Evolutionary conservation across 2,888 invertebrate species (phyloP).

Genomic region (Suillia variegata): DNA sequence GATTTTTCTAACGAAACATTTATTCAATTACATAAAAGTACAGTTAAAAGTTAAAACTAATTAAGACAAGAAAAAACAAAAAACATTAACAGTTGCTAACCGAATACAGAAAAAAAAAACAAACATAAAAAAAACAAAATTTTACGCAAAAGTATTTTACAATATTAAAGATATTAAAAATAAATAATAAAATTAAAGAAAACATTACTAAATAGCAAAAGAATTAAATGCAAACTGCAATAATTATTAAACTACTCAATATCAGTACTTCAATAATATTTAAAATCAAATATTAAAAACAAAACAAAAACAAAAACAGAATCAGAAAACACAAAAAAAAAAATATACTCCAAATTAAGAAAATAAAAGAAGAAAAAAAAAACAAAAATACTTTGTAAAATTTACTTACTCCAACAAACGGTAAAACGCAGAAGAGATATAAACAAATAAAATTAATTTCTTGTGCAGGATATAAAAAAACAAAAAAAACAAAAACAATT

Average conservation of each 20-base stretch:
- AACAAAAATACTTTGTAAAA: constrained; percentile 36
- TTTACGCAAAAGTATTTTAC: constrained; percentile 1
- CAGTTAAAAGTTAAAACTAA: constrained; percentile 35
- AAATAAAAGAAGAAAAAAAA: constrained; percentile 30
- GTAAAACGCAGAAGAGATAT: constrained; percentile 27
- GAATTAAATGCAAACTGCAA: background rate
- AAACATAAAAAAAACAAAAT: constrained; percentile 4
- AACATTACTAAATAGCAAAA: background rate
- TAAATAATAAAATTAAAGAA: too few species aligned
- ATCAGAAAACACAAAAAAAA: constrained; percentile 29
- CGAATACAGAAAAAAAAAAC: constrained; percentile 5
- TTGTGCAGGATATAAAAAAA: too few species aligned
- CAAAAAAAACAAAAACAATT: too few species aligned
- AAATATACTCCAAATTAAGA: constrained; percentile 27
- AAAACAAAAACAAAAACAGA: constrained; percentile 17
- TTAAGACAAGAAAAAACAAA: constrained; percentile 20
- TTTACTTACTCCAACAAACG: constrained; percentile 24
- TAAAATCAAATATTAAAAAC: constrained; percentile 10
- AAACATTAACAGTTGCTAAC: constrained; percentile 21
- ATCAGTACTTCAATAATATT: constrained; percentile 19
- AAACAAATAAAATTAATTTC: constrained; percentile 23
- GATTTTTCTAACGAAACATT: constrained; percentile 29
- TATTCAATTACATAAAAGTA: constrained; percentile 25
- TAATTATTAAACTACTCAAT: background rate
- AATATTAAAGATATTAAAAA: background rate